A percentile compares a stretch with the other conserved stretches of the same genome.
Conservation (phyloP, 1,140 invertebrate species). For the Conus ventricosus region DNA sequence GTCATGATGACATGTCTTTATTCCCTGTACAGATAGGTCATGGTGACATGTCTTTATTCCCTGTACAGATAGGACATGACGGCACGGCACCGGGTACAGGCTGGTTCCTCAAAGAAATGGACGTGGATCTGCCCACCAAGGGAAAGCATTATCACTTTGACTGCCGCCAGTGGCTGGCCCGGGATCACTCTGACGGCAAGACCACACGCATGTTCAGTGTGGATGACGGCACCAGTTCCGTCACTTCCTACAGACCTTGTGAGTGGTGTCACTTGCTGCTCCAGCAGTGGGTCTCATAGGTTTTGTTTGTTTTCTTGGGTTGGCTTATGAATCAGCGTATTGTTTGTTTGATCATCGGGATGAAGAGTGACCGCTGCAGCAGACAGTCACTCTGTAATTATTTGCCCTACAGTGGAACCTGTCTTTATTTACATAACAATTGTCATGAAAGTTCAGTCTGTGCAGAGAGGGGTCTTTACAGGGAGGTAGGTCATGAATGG, state of each 20-base stretch:
- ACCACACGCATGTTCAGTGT: slow-evolving; percentile 67
- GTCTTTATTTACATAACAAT: too few species aligned
- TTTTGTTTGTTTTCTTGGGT: background rate
- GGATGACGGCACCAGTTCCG: slow-evolving; percentile 69
- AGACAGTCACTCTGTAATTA: too few species aligned
- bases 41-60: too few species aligned
- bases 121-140: slow-evolving; percentile 72
- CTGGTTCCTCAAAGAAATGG: slow-evolving; percentile 73
- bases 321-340: background rate
- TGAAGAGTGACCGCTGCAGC: too few species aligned
- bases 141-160: slow-evolving; percentile 72
- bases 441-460: too few species aligned
- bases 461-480: too few species aligned
- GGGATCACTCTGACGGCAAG: slow-evolving; percentile 70
- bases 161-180: slow-evolving; percentile 72
- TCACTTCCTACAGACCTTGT: slow-evolving; percentile 73
- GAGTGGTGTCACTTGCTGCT: slow-evolving; percentile 43
- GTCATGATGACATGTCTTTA: too few species aligned
- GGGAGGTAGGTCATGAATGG: too few species aligned
- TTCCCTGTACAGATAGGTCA: slow-evolving; percentile 59
- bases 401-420: too few species aligned
- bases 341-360: background rate
- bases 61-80: slow-evolving; percentile 71
- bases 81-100: slow-evolving; percentile 67
- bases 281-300: too few species aligned